Base-by-base conservation (phyloP, 53 echinoderm and acorn worm genomes). In the Henricia sp. region DNA sequence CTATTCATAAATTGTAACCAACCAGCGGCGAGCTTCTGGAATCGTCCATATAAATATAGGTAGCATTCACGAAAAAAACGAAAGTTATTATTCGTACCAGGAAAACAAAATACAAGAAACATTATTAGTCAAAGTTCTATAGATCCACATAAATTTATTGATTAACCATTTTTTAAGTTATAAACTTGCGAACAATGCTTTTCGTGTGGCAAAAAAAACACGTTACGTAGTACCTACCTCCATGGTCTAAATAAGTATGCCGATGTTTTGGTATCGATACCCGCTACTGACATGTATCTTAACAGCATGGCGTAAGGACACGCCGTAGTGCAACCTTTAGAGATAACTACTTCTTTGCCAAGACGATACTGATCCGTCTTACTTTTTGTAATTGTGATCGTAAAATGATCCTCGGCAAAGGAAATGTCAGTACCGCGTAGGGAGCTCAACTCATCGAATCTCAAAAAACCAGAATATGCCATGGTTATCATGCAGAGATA, bases 291-390 rank as follows among this genome's bases (percentile, higher is more conserved):
- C 53, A 85, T 72, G 34, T 72, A 85, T 38, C 72, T 36, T 37
- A 59, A 33, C 37, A 86, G 29, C 74, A 86, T 74, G 30, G 6
- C 24, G 13, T 51, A 50, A 24, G 86, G 86, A 30, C 74, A 86
- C 19, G 86, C 86, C n/a, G 35, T 9, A 32, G 62, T 72, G 16
- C 37, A n/a, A 60, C 72, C 73, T 65, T 74, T 70, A 51, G 46
- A 23, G 27, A 87, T 70, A 26, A 87, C 28, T 24, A 88, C 52
- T 63, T 82, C 44, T 50, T 88, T 57, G 19, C 87, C 77, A 32
- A 52, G 21, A 56, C 87, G 50, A 34, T 68, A 87, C 21, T 87
- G 87, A 54, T 77, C 68, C 17, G 70, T 88, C 43, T 88, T 80
- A 80, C 88, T 88, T 26, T 69, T 80, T n/a, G 21, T 26, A 3